These are phyloP conservation scores for Catharus minimus DNA, from an alignment of 2,113 vertebrate genomes.

Conservation along the genomic window DNA sequence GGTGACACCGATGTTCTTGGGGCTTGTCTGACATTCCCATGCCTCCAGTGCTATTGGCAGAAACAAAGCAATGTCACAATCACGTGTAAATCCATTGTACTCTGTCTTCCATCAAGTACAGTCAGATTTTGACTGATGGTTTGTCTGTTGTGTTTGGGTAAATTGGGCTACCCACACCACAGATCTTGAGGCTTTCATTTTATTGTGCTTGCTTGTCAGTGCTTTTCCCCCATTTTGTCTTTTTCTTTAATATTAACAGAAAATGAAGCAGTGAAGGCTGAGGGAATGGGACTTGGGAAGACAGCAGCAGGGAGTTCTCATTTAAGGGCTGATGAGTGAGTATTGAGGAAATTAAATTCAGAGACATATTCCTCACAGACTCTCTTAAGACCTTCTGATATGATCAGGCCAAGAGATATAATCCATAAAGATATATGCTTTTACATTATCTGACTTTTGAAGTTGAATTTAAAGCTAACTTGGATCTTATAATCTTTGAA, in stretches of 20 bases:
- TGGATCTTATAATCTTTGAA: neutral
- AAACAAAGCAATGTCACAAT: neutral
- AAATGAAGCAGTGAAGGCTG: neutral
- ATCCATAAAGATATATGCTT: neutral
- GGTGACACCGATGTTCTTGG: neutral
- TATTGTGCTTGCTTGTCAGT: neutral
- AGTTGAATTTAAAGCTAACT: neutral
- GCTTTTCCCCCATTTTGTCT: neutral
- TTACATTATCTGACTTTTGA: neutral
- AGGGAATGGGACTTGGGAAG: neutral
- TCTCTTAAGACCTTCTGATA: neutral
- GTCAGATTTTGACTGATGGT: neutral
- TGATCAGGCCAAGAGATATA: neutral
- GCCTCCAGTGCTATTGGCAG: accelerated
- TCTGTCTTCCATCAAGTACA: neutral
- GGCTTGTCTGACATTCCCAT: accelerated
- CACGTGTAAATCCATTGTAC: neutral
- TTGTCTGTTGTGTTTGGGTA: conserved; percentile 26
- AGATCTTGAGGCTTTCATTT: neutral
- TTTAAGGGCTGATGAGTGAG: neutral
- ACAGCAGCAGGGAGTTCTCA: neutral
- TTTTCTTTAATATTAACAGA: neutral
- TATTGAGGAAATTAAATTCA: neutral
- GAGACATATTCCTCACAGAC: neutral
- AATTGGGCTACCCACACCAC: neutral